phyloP scores from a whole-genome alignment of 2,888 invertebrate genomes.

The Teleiodes luculella region DNA sequence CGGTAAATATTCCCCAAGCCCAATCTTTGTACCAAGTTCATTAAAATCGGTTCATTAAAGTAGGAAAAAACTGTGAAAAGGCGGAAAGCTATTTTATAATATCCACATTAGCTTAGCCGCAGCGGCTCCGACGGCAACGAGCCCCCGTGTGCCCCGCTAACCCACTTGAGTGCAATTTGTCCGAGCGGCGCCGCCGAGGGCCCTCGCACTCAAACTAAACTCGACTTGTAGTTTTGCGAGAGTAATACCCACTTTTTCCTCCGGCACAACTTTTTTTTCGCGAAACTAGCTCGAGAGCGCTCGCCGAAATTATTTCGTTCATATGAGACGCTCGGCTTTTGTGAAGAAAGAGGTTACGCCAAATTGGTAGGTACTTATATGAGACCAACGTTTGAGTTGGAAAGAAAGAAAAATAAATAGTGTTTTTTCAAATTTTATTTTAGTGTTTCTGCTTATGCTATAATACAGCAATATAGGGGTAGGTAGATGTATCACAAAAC shows the following conservation, averaged over 20 bases:
- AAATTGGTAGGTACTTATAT: background rate
- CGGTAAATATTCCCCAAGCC: no score
- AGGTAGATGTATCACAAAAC: no score
- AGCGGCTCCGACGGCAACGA: background rate
- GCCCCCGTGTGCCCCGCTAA: slow-evolving; percentile 31
- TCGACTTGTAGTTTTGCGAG: slow-evolving; percentile 55
- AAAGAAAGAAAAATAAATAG: background rate
- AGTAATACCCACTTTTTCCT: slow-evolving; percentile 35
- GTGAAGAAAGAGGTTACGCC: background rate
- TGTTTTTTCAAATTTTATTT: no score
- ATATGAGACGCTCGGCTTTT: background rate
- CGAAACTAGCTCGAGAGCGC: slow-evolving; percentile 7
- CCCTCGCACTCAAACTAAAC: slow-evolving; percentile 56
- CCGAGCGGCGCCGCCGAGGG: slow-evolving; percentile 51
- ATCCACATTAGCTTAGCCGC: background rate
- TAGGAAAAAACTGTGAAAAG: no score
- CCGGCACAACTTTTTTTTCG: background rate
- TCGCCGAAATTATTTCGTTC: slow-evolving; percentile 10
- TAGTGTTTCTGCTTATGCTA: no score
- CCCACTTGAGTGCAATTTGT: slow-evolving; percentile 64
- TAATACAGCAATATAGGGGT: no score
- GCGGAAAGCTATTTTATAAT: no score
- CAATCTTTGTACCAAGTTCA: no score
- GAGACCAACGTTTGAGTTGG: background rate
- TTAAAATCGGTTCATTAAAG: no score